Conservation (phyloP, 2,888 invertebrate genomes). For the Macrostomum cliftonense region DNA sequence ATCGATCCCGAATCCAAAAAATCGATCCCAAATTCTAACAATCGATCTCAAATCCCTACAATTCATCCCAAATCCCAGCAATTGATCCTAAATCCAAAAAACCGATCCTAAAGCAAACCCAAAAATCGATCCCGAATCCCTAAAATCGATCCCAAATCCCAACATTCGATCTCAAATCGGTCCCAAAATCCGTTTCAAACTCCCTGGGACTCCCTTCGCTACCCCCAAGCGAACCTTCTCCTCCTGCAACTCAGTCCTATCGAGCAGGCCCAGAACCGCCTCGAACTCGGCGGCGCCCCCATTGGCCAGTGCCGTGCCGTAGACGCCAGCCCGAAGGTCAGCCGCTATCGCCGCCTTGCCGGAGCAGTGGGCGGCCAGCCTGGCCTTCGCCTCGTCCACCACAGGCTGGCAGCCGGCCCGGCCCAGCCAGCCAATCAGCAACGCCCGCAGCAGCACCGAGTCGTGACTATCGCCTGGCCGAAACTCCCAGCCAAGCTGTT, state of each 20-base stretch:
- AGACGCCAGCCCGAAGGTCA: slow-evolving; percentile 68
- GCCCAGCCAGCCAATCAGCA: slow-evolving; percentile 63
- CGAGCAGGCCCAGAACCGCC: slow-evolving; percentile 47
- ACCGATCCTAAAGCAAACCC: too few relatives aligned
- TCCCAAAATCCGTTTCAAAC: too few relatives aligned
- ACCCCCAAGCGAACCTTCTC: too few relatives aligned
- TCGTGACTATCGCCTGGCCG: slow-evolving; percentile 61
- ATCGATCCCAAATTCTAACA: too few relatives aligned
- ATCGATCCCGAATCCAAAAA: too few relatives aligned
- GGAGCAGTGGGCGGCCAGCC: slow-evolving; percentile 47
- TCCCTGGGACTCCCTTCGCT: too few relatives aligned
- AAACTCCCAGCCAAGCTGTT: slow-evolving; percentile 65
- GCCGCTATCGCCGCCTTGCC: slow-evolving; percentile 46
- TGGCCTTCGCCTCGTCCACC: slow-evolving; percentile 54
- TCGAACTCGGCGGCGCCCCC: slow-evolving; percentile 54
- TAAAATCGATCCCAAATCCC: too few relatives aligned
- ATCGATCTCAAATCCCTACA: too few relatives aligned
- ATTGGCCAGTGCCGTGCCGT: slow-evolving; percentile 58
- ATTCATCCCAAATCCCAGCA: too few relatives aligned
- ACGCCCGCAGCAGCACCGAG: slow-evolving; percentile 61
- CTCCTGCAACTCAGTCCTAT: slow-evolving; percentile 67
- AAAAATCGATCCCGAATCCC: too few relatives aligned
- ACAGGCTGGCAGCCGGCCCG: slow-evolving; percentile 59
- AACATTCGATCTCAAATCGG: too few relatives aligned
- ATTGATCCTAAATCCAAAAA: too few relatives aligned